These are phyloP conservation scores for Plotosus lineatus DNA, from an alignment of 2,113 vertebrate genomes.

Conservation along the genomic window DNA sequence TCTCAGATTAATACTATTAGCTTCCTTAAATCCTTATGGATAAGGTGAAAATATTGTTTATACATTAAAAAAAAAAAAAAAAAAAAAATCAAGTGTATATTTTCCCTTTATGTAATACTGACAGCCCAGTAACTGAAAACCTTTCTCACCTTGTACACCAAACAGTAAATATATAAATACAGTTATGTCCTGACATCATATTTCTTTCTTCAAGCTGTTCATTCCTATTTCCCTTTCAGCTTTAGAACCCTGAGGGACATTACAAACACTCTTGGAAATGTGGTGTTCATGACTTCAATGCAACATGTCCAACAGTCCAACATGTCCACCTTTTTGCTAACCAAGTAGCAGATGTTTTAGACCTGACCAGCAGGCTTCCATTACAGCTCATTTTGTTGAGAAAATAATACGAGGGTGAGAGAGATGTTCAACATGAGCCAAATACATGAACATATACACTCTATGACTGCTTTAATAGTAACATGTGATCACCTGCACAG, in stretches of 20 bases:
- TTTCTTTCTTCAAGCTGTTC: constrained; percentile 3
- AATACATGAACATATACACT: neutral
- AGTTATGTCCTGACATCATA: neutral
- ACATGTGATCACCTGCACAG: neutral
- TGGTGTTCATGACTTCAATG: neutral
- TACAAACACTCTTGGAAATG: constrained; percentile 32
- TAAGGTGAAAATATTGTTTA: neutral
- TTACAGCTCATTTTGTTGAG: constrained; percentile 8
- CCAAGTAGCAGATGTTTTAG: constrained; percentile 20
- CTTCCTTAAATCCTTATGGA: neutral
- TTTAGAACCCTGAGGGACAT: constrained; percentile 46
- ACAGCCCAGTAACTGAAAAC: constrained; percentile 15
- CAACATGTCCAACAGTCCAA: neutral
- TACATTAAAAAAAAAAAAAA: too few relatives aligned
- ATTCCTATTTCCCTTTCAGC: neutral
- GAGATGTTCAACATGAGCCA: neutral
- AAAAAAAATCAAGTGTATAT: too few relatives aligned
- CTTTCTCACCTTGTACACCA: neutral
- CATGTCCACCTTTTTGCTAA: neutral
- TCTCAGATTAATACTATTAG: neutral
- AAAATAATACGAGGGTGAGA: neutral
- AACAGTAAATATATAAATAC: constrained; percentile 25
- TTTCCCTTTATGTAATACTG: neutral
- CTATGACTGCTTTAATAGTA: neutral
- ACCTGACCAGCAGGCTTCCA: constrained; percentile 47